Evolutionary conservation across 2,797 vertebrate species (phyloP).

Genomic region (Scyliorhinus canicula): DNA sequence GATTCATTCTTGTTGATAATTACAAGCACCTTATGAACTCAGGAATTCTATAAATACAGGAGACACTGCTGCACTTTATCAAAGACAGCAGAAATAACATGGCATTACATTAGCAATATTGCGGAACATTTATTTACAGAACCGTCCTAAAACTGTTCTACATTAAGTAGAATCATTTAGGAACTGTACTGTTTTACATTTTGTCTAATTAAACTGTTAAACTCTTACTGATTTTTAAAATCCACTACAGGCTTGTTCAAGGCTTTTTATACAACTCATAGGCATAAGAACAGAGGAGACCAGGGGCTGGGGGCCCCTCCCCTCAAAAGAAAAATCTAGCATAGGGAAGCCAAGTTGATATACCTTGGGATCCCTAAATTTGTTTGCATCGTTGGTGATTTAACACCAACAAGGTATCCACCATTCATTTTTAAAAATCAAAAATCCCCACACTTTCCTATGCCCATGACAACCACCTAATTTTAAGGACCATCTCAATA

Average conservation of each 20-base stretch:
- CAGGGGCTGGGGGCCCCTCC: not conserved
- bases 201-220: conserved; percentile 38
- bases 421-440: conserved; percentile 45
- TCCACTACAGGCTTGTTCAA: conserved; percentile 39
- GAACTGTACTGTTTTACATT: conserved; percentile 50
- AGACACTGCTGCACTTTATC: conserved; percentile 50
- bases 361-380: conserved; percentile 28
- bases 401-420: conserved; percentile 37
- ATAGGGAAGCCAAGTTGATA: conserved; percentile 33
- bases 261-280: conserved; percentile 39
- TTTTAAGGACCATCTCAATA: conserved; percentile 42
- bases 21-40: conserved; percentile 71
- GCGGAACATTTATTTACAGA: conserved; percentile 58
- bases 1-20: conserved; percentile 62
- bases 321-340: conserved; percentile 36
- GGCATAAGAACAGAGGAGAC: conserved; percentile 36
- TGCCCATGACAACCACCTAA: conserved; percentile 47
- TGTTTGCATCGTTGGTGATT: conserved; percentile 35
- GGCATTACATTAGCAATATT: conserved; percentile 52
- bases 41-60: conserved; percentile 75
- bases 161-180: conserved; percentile 59
- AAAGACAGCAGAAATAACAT: conserved; percentile 56
- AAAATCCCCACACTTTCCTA: conserved; percentile 54
- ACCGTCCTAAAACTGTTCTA: conserved; percentile 61
- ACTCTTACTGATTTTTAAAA: conserved; percentile 39